Conservation (phyloP, 2,797 vertebrate genomes). For the Pristis pectinata region DNA sequence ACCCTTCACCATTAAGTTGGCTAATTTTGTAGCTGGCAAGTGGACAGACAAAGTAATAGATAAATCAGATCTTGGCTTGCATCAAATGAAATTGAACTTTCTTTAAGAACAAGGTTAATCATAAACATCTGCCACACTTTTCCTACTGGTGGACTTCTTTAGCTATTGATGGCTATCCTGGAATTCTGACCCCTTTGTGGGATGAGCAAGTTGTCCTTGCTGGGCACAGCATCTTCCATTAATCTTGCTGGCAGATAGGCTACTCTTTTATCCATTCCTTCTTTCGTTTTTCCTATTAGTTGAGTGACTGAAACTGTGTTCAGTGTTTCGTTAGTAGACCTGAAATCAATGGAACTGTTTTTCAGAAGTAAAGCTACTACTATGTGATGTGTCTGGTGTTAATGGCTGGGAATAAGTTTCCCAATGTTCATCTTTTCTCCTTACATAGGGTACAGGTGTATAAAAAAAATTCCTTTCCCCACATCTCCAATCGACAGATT, state of each 20-base stretch:
- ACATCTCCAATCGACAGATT: too few relatives aligned
- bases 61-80: neutral
- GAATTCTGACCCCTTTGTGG: neutral
- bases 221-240: too few relatives aligned
- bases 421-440: too few relatives aligned
- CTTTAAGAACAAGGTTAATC: neutral
- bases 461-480: too few relatives aligned
- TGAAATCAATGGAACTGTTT: too few relatives aligned
- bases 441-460: too few relatives aligned
- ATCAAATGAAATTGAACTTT: neutral
- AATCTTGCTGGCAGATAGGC: neutral
- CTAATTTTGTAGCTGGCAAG: too few relatives aligned
- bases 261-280: neutral
- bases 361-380: too few relatives aligned
- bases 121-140: neutral
- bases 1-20: too few relatives aligned
- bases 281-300: neutral
- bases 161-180: neutral
- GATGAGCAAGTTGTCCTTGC: neutral
- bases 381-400: too few relatives aligned
- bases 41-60: neutral
- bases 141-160: neutral
- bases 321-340: neutral
- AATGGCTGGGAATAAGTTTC: too few relatives aligned
- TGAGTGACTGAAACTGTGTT: neutral